phyloP scores from a whole-genome alignment of 2,888 invertebrate species.

The Eupsilia transversa region DNA sequence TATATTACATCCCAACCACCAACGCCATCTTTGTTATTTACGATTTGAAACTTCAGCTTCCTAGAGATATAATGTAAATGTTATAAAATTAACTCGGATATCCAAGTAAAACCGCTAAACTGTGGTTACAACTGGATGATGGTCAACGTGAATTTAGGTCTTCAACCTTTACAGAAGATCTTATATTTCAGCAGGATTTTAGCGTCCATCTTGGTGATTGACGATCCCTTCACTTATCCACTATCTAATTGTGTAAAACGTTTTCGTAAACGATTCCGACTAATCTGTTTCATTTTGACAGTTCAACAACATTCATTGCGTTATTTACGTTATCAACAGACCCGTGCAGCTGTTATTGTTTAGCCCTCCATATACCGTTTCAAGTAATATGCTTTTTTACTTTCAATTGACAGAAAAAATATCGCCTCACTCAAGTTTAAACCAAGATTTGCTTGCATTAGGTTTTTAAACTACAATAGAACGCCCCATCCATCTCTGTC shows the following conservation, averaged over 20 bases:
- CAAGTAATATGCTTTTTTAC: conserved; percentile 2
- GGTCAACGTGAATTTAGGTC: neutral
- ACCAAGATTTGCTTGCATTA: neutral
- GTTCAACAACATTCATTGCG: too few species aligned
- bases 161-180: neutral
- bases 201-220: conserved; percentile 21
- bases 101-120: conserved; percentile 4
- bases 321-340: too few species aligned
- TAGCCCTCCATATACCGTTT: neutral
- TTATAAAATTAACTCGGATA: conserved; percentile 3
- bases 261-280: too few species aligned
- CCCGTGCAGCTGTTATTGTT: too few species aligned
- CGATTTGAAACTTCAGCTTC: conserved; percentile 21
- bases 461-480: conserved; percentile 36
- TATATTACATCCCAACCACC: conserved; percentile 5
- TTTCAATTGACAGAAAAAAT: conserved; percentile 5
- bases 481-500: conserved; percentile 33
- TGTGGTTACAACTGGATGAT: neutral
- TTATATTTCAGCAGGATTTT: conserved; percentile 16
- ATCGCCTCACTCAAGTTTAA: neutral
- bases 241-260: too few species aligned
- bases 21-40: conserved; percentile 8
- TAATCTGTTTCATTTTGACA: too few species aligned
- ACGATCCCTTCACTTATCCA: conserved; percentile 17
- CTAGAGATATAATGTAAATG: conserved; percentile 9